phyloP scores from a whole-genome alignment of 2,888 invertebrate genomes.

The Cactoblastis cactorum region DNA sequence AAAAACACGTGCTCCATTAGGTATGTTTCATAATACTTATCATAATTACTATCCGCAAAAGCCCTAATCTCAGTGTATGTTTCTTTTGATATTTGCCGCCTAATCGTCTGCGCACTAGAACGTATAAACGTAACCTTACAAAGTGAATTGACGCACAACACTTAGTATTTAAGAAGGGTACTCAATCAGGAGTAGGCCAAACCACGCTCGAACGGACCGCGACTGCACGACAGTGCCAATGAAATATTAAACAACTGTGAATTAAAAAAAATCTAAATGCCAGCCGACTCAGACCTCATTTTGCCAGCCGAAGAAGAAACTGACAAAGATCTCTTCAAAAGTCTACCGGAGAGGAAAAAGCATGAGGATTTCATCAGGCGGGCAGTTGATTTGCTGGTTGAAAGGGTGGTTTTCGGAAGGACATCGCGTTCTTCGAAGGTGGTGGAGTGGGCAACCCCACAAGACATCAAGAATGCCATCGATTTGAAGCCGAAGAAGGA shows the following conservation, averaged over 20 bases:
- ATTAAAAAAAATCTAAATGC: constrained; percentile 47
- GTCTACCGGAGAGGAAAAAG: constrained; percentile 80
- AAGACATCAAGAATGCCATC: constrained; percentile 82
- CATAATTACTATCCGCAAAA: not conserved
- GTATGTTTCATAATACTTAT: not conserved
- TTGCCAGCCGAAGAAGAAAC: constrained; percentile 49
- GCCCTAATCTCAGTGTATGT: not conserved
- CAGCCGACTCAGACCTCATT: constrained; percentile 69
- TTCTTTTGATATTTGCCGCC: constrained; percentile 15
- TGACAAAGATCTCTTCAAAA: constrained; percentile 70
- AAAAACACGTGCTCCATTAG: not conserved
- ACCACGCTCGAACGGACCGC: constrained; percentile 49
- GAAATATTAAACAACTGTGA: constrained; percentile 25
- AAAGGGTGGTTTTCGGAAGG: constrained; percentile 87
- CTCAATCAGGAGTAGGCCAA: constrained; percentile 52
- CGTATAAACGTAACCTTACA: constrained; percentile 56
- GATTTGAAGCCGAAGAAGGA: constrained; percentile 81
- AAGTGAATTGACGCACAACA: constrained; percentile 58
- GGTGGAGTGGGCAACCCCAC: constrained; percentile 89
- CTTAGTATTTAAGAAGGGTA: constrained; percentile 71
- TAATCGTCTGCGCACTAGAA: constrained; percentile 28
- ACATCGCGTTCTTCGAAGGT: constrained; percentile 86
- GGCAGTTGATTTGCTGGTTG: constrained; percentile 84
- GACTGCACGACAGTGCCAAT: constrained; percentile 54
- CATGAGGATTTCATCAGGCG: constrained; percentile 87